A percentile compares a stretch with the other conserved stretches of the same genome.
Evolutionary conservation across 2,797 vertebrate genomes (phyloP).

Genomic region (Podarcis siculus): DNA sequence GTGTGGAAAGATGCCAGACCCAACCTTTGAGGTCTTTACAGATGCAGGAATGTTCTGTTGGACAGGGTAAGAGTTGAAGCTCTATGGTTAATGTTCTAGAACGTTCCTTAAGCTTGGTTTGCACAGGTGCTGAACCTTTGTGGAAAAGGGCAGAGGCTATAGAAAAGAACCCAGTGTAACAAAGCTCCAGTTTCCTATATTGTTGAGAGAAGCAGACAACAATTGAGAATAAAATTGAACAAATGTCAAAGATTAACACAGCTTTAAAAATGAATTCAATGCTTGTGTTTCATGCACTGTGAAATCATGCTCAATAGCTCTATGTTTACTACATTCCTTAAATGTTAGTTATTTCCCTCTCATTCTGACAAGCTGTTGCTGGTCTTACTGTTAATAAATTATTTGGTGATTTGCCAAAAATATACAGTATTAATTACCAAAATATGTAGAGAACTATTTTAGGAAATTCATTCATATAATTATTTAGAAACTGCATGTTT

Average conservation of each 20-base stretch:
- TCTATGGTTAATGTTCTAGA: not conserved
- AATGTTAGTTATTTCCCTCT: slow-evolving; percentile 3
- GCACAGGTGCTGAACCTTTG: not conserved
- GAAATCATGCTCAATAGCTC: slow-evolving; percentile 16
- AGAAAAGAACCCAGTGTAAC: not conserved
- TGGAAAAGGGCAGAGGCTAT: not conserved
- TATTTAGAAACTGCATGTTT: not conserved
- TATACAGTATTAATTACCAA: slow-evolving; percentile 38
- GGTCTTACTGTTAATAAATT: slow-evolving; percentile 12
- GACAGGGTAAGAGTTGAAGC: not conserved
- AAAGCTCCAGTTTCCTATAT: not conserved
- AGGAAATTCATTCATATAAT: slow-evolving; percentile 29
- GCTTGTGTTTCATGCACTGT: slow-evolving; percentile 16
- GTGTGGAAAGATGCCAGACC: not conserved
- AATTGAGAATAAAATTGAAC: not conserved
- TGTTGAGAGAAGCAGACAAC: not conserved
- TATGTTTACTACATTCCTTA: slow-evolving; percentile 5
- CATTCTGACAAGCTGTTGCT: slow-evolving; percentile 36
- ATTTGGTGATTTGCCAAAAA: slow-evolving; percentile 48
- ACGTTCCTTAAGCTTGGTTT: not conserved
- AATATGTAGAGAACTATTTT: slow-evolving; percentile 19
- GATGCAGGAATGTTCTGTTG: not conserved
- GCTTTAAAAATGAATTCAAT: not conserved
- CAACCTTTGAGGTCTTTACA: not conserved
- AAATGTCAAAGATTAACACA: not conserved